Base-by-base conservation (phyloP, 1,140 invertebrate species). In the Bombus pyrosoma region DNA sequence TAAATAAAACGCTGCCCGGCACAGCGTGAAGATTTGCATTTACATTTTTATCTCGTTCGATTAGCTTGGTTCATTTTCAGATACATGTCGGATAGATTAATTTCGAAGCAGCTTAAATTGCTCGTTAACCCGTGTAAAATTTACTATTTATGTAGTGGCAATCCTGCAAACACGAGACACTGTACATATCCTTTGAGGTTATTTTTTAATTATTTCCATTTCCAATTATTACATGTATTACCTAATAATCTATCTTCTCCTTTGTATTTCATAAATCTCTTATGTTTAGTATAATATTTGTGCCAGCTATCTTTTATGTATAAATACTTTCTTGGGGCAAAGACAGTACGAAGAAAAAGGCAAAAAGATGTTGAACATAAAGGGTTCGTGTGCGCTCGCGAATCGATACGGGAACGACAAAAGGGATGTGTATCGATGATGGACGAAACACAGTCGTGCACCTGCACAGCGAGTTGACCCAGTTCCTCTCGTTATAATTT, bases 391-490 rank as follows among this genome's bases (percentile, higher is more conserved):
- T 32, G 15, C 18, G 73, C 37, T 5, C 9, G 32, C 53, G 68
- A 84, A 85, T 87, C 84, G 83, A 87, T 87, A 86, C 79, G 43
- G 57, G 81, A 86, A 81, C 83, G 83, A 77, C 83, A 79, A 87
- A 87, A 85, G 81, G 77, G 82, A 84, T 77, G 64, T 81, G 64
- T 77, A 81, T 85, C 81, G 86, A 75, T 76, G 83, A 88, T 64
- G 85, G 79, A 86, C 83, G 59, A 83, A 88, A 85, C 72, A 85
- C 34, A 78, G 73, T 75, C 68, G 69, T 84, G 57, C 90, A 91
- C 82, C 81, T 91, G 90, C 87, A 91, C 77, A 78, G 82, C 71
- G 77, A 86, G 76, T 37, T 91, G 88, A 91, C 90, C 90, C 69
- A 91, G 69, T 91, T 91, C 68, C 77, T 72, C 66, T 80, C 83